Evolutionary conservation across 2,888 invertebrate genomes (phyloP).

Genomic region (Clistopyga incitator): DNA sequence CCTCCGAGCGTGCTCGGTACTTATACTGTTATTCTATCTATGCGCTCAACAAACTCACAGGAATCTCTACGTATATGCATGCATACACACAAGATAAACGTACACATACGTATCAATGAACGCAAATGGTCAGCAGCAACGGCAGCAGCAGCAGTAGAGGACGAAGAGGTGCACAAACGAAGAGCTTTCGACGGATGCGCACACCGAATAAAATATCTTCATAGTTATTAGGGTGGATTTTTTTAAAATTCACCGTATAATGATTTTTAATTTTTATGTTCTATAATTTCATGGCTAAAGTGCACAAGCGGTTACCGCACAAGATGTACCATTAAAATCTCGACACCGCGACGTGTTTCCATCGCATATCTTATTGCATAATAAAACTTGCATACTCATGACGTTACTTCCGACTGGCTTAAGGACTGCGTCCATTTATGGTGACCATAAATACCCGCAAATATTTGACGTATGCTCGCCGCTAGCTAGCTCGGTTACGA

Average conservation of each 20-base stretch:
- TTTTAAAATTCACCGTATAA: no score
- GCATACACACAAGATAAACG: not conserved
- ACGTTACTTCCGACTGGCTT: not conserved
- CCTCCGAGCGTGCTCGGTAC: constrained; percentile 70
- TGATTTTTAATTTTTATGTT: not conserved
- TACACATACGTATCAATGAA: not conserved
- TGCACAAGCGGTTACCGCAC: not conserved
- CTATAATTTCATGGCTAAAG: not conserved
- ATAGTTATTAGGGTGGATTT: no score
- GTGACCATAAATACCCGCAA: not conserved
- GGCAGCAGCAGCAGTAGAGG: not conserved
- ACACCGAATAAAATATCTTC: no score
- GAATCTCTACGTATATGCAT: constrained; percentile 1
- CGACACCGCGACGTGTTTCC: not conserved
- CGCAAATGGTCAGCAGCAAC: not conserved
- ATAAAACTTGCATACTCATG: not conserved
- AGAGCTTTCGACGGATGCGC: no score
- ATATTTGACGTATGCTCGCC: not conserved
- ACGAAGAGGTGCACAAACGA: not conserved
- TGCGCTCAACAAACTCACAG: constrained; percentile 57
- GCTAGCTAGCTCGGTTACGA: not conserved
- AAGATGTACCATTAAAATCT: not conserved
- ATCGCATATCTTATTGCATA: not conserved
- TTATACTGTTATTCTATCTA: constrained; percentile 80
- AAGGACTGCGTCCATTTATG: not conserved